Percentiles rank a stretch among this genome's conserved stretches.
These are phyloP conservation scores for Squalus acanthias DNA, from an alignment of 2,797 vertebrate genomes.

Conservation along the genomic window DNA sequence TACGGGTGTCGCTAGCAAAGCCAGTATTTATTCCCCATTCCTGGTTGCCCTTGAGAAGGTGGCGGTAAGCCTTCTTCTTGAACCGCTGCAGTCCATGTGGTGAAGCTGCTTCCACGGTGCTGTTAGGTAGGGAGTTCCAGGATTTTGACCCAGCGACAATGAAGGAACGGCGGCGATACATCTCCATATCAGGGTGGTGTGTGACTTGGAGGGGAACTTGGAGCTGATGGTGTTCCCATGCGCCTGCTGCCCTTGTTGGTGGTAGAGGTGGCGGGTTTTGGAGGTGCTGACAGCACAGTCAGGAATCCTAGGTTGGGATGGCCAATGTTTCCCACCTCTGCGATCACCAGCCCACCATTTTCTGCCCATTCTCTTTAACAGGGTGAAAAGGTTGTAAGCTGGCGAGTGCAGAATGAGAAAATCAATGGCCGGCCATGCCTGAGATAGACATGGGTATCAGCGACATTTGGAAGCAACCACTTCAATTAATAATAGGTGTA, in stretches of 20 bases:
- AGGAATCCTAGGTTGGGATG: no score
- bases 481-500: not conserved
- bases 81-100: not conserved
- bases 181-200: not conserved
- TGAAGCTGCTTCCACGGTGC: not conserved
- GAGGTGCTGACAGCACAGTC: no score
- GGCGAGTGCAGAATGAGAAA: not conserved
- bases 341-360: not conserved
- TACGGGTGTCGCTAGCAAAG: not conserved
- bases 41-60: not conserved
- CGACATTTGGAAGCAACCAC: not conserved
- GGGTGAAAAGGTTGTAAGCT: no score
- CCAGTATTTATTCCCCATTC: not conserved
- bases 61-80: not conserved
- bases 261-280: not conserved
- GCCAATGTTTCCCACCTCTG: not conserved
- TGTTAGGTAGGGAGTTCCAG: not conserved
- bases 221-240: not conserved
- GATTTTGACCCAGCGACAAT: not conserved
- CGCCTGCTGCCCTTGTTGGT: not conserved
- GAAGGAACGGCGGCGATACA: not conserved
- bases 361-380: no score
- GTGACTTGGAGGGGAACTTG: not conserved
- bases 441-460: not conserved
- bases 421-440: not conserved